Conservation (phyloP, 35 echinoderm and acorn worm species). For the Acanthaster planci region DNA sequence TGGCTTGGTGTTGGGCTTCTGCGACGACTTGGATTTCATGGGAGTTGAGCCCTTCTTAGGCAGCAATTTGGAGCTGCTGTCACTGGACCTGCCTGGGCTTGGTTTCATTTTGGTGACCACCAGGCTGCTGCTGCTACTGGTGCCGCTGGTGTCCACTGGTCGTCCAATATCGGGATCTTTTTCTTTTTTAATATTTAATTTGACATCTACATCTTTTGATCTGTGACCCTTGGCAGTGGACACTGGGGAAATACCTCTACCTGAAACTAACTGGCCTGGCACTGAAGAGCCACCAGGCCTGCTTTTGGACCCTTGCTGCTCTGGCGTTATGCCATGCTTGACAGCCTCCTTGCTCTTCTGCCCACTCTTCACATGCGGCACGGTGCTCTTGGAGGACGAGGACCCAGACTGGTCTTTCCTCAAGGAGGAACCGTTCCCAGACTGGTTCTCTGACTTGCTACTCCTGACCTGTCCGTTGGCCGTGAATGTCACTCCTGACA, state of each 20-base stretch:
- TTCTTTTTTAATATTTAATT: not conserved
- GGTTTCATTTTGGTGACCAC: not conserved
- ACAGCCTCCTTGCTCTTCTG: slow-evolving; percentile 6
- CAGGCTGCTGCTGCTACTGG: not conserved
- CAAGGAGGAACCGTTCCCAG: not conserved
- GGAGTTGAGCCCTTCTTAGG: not conserved
- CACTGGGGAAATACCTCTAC: not conserved
- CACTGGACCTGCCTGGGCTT: not conserved
- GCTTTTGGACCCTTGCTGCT: not conserved
- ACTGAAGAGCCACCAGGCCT: not conserved
- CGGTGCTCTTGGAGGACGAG: not conserved
- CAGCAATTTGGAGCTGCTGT: not conserved
- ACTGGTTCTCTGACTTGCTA: not conserved
- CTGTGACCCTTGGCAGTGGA: not conserved
- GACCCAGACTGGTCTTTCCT: not conserved
- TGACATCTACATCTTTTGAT: not conserved
- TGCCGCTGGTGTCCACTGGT: not conserved
- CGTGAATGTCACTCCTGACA: not conserved
- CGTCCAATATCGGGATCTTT: not conserved
- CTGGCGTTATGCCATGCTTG: not conserved
- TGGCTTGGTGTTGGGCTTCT: not conserved
- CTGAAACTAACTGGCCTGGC: not conserved
- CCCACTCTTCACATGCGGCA: not conserved
- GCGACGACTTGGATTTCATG: not conserved
- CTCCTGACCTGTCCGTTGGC: slow-evolving; percentile 3